Evolutionary conservation across 1,140 invertebrate genomes (phyloP), one percentile per base, ranked within the genome.

Genomic region (Drosophila parabipectinata): DNA sequence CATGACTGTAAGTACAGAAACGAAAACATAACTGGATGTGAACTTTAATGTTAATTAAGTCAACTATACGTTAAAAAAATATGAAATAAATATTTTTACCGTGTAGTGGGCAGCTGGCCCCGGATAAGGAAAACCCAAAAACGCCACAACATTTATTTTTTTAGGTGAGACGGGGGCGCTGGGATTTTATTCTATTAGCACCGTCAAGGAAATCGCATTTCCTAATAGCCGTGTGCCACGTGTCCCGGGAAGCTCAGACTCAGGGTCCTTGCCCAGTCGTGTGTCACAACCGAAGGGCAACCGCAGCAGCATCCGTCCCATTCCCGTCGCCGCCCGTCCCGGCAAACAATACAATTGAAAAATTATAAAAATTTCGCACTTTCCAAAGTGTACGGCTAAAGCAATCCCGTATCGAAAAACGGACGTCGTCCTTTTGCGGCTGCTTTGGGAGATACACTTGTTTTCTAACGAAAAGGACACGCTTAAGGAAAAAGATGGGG

Each of bases 311-410:
- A 75, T 73, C 48, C 15, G 8, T 28, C 37, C 52, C 80, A 75
- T 59, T 45, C 67, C 77, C 59, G 41, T 14, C 30, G n/a, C 18
- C 15, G 12, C 44, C 39, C 45, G 30, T 47, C 34, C 58, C 52
- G 41, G 50, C 79, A 76, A 87, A 71, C 83, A 88, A 83, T 77
- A 79, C 83, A 88, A 88, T 88, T 88, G 83, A 88, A 88, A 87
- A 88, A 88, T 87, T 89, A 83, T 87, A 82, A 88, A 88, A 88
- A 88, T 83, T 82, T 88, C 79, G 83, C 83, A 88, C 83, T 88
- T 68, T 44, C 58, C 48, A 8, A 32, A 37, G 14, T 21, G 0
- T 48, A 58, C 56, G 47, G 56, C 47, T 18, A 45, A 58, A 48
- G 44, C 44, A 58, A 58, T 58, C 12, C 56, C 79, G 64, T 53